Percentiles rank a stretch among this genome's conserved stretches.
Evolutionary conservation across 2,888 invertebrate genomes (phyloP).

Genomic region (Dichetophora obliterata): DNA sequence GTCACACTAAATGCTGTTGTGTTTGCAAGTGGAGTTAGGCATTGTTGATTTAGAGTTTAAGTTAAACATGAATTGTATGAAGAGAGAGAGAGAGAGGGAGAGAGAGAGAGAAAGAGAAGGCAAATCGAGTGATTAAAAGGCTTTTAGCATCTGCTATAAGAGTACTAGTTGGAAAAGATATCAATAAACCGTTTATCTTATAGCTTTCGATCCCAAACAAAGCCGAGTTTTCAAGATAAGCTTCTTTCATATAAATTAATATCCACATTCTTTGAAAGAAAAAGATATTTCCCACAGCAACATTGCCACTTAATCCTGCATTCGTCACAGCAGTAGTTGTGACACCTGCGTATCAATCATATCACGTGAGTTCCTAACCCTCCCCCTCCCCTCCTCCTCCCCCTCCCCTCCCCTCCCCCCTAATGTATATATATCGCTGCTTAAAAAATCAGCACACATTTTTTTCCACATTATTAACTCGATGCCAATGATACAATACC

Average conservation of each 20-base stretch:
- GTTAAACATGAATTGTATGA: no score
- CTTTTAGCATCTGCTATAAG: no score
- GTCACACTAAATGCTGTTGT: conserved; percentile 12
- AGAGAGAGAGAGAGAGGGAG: no score
- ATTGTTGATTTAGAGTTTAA: neutral
- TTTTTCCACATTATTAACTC: neutral
- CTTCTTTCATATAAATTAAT: neutral
- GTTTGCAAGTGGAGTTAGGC: neutral
- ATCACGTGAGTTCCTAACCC: neutral
- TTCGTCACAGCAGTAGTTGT: conserved; percentile 20
- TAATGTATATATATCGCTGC: neutral
- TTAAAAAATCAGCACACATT: neutral
- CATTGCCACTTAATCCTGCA: neutral
- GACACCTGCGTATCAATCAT: conserved; percentile 16
- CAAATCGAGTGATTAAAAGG: no score
- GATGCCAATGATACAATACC: neutral
- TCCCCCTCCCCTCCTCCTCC: no score
- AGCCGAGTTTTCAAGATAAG: no score
- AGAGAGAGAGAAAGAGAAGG: no score
- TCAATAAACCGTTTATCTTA: neutral
- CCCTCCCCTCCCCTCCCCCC: no score
- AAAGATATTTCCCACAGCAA: neutral
- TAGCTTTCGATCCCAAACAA: neutral
- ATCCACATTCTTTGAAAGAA: neutral
- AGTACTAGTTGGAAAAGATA: no score